Evolutionary conservation across 2,797 vertebrate genomes (phyloP).

Genomic region (Microctenopoma stevenorrisi): DNA sequence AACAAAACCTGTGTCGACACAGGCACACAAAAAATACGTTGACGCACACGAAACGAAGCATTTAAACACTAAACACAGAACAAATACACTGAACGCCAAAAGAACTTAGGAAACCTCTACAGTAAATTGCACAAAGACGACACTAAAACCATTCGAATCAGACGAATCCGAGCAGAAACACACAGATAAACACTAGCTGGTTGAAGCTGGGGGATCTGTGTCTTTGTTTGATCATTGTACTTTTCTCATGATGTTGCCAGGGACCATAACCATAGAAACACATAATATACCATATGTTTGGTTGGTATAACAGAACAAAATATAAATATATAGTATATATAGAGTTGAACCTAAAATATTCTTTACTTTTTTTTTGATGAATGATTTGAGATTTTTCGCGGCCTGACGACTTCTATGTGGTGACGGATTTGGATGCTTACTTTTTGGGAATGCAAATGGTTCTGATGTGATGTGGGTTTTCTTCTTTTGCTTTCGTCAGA

Average conservation of each 20-base stretch:
- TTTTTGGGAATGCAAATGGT: conserved; percentile 66
- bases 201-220: conserved; percentile 70
- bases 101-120: background rate
- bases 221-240: conserved; percentile 72
- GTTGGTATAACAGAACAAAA: conserved; percentile 73
- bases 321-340: conserved; percentile 86
- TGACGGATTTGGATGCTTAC: conserved; percentile 71
- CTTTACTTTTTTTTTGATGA: conserved; percentile 25
- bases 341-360: conserved; percentile 76
- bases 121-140: conserved; percentile 12
- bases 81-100: conserved; percentile 30
- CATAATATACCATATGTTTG: conserved; percentile 62
- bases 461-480: conserved; percentile 65
- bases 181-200: conserved; percentile 62
- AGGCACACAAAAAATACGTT: background rate
- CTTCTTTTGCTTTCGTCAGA: conserved; percentile 18
- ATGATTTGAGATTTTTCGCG: conserved; percentile 60
- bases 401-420: conserved; percentile 58
- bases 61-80: conserved; percentile 17
- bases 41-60: conserved; percentile 16
- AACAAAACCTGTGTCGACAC: background rate
- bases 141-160: background rate
- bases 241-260: conserved; percentile 75
- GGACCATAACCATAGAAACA: conserved; percentile 70
- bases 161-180: conserved; percentile 16